A percentile compares a stretch with the other conserved stretches of the same genome.
phyloP scores from a whole-genome alignment of 2,888 invertebrate species.

The Mythimna lalbum region DNA sequence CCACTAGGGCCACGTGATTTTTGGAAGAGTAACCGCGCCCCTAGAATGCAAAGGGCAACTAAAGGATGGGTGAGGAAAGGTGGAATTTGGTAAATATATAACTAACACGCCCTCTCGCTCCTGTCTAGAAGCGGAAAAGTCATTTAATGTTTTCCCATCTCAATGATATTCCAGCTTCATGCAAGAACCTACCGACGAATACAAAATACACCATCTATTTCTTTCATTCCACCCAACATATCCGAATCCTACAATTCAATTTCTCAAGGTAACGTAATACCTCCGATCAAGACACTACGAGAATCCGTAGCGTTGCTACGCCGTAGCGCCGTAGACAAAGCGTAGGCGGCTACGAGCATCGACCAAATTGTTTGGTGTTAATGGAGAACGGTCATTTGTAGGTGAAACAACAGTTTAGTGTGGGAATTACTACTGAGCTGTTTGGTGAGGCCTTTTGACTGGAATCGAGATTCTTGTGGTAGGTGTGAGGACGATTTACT shows the following conservation, averaged over 20 bases:
- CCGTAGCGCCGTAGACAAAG: slow-evolving; percentile 48
- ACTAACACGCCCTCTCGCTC: too few relatives aligned
- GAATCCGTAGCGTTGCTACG: slow-evolving; percentile 47
- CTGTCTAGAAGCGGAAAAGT: too few relatives aligned
- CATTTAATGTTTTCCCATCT: too few relatives aligned
- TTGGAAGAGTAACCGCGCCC: too few relatives aligned
- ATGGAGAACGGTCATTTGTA: slow-evolving; percentile 28
- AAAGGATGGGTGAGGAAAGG: too few relatives aligned
- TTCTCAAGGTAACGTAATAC: slow-evolving; percentile 7
- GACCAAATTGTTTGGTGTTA: slow-evolving; percentile 31
- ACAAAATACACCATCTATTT: not conserved
- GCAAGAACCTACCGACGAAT: too few relatives aligned
- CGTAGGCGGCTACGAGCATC: slow-evolving; percentile 36
- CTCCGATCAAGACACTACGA: slow-evolving; percentile 37
- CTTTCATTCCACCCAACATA: not conserved
- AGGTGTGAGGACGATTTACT: not conserved
- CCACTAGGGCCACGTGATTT: too few relatives aligned
- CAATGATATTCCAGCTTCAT: too few relatives aligned
- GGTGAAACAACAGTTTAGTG: slow-evolving; percentile 42
- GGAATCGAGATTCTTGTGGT: not conserved
- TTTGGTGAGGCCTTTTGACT: not conserved
- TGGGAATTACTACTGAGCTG: slow-evolving; percentile 2
- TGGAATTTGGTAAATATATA: too few relatives aligned
- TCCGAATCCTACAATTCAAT: not conserved
- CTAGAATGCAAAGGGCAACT: too few relatives aligned